These are phyloP conservation scores for Drosophila willistoni DNA, from an alignment of 1,140 invertebrate genomes.

Conservation along the genomic window DNA sequence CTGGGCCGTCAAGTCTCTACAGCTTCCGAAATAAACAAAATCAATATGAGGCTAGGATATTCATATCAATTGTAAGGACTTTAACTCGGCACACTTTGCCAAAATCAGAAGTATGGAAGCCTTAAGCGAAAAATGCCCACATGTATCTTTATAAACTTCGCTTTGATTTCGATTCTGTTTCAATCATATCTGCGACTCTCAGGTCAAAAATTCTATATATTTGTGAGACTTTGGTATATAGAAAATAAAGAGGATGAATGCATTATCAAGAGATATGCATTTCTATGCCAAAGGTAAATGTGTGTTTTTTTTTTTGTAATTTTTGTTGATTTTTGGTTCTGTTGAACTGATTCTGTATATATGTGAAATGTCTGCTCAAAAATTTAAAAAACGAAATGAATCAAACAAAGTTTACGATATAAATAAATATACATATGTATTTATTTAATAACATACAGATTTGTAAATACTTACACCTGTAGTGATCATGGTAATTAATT, in stretches of 20 bases:
- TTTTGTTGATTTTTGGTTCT: slow-evolving; percentile 11
- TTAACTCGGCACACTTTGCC: no score
- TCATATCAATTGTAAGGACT: no score
- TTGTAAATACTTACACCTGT: slow-evolving; percentile 63
- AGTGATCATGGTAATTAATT: slow-evolving; percentile 44
- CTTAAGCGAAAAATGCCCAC: no score
- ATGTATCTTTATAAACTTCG: no score
- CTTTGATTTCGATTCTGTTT: no score
- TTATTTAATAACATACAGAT: slow-evolving; percentile 31
- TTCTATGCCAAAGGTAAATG: neutral
- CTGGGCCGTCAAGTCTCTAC: no score
- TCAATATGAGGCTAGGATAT: no score
- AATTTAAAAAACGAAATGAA: slow-evolving; percentile 13
- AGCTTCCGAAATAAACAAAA: no score
- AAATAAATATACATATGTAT: slow-evolving; percentile 27
- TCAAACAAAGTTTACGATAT: neutral
- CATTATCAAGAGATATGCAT: neutral
- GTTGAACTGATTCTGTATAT: slow-evolving; percentile 34
- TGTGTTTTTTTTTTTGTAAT: neutral
- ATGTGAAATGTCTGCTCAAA: slow-evolving; percentile 58
- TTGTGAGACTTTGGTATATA: neutral
- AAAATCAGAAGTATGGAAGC: no score
- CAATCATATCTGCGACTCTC: neutral
- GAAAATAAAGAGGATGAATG: neutral
- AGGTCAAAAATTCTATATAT: neutral